A percentile compares a stretch with the other conserved stretches of the same genome.
Conservation (phyloP, 2,113 vertebrate species). For the Pitta sordida region DNA sequence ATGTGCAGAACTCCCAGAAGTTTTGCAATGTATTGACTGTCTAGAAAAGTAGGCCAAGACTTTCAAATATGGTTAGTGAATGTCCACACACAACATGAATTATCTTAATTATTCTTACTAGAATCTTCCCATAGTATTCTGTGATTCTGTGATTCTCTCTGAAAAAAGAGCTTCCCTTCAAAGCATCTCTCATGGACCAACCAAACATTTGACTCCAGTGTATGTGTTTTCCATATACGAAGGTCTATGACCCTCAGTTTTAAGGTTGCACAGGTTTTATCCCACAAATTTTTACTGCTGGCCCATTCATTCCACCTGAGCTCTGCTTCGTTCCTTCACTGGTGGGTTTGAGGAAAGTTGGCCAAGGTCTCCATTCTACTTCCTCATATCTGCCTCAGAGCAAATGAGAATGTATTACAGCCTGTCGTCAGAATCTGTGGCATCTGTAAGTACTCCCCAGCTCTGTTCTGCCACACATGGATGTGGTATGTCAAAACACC, state of each 20-base stretch:
- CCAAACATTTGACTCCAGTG: neutral
- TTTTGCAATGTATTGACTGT: neutral
- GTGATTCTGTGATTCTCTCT: too few species aligned
- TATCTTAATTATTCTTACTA: neutral
- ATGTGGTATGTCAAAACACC: neutral
- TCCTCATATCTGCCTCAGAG: neutral
- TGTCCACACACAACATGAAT: neutral
- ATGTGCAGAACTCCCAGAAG: neutral
- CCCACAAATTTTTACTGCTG: neutral
- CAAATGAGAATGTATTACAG: neutral
- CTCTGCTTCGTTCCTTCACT: neutral
- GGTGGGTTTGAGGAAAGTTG: neutral
- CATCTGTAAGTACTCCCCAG: neutral
- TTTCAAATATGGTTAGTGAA: neutral
- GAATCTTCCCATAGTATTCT: too few species aligned
- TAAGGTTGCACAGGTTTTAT: neutral
- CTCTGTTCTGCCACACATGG: neutral
- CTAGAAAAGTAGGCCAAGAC: neutral
- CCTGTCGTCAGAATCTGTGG: accelerated
- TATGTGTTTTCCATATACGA: neutral
- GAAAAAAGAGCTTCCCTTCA: neutral
- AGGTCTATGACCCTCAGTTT: neutral
- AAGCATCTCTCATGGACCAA: neutral
- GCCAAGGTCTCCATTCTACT: neutral
- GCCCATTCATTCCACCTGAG: neutral